Base-by-base conservation (phyloP, 2,797 vertebrate species). In the Muraenolepis orangiensis region DNA sequence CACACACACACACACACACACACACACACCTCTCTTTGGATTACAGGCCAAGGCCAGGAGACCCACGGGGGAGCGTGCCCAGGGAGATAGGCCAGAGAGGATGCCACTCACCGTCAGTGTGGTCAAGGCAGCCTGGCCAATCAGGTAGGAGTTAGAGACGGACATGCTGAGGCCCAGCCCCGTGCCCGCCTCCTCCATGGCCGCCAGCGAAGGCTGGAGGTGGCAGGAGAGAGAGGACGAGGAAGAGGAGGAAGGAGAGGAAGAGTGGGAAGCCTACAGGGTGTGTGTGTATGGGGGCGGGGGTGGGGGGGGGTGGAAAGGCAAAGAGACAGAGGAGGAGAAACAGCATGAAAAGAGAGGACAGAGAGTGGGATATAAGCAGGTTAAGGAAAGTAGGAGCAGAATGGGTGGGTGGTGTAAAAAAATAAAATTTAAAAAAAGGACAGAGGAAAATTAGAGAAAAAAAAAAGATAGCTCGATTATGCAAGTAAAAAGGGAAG, bases 101-200 rank as follows among this genome's bases (percentile, higher is more conserved):
- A 57, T 20, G 57, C 0, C 6, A 92, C 92, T 93, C 89, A 93
- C 92, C 92, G 89, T 91, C 86, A 95, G 96, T 82, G 96, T 96
- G 84, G 95, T 96, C 86, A 97, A 93, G 90, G 94, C 95, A 87
- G 95, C 93, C 86, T 98, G 97, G 92, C 96, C 96, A 94, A 94
- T 97, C 92, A 99, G 96, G 96, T 96, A 98, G 95, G 96, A 97
- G 94, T 96, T 97, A 98, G 98, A 99, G 94, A 97, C 91, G 91
- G 97, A 99, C 89, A 97, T 95, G 95, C 95, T 97, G 95, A 98
- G 94, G 90, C 96, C 95, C 93, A 95, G 94, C 93, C 93, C 83
- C 92, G 96, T 93, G 94, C 92, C 93, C 89, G 82, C 87, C 95
- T 97, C 98, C 95, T 98, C 97, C 87, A 94, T 91, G 87, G 91